Percentiles rank a stretch among this genome's conserved stretches.
phyloP scores from a whole-genome alignment of 1,140 invertebrate genomes.

The Solenopsis fugax region DNA sequence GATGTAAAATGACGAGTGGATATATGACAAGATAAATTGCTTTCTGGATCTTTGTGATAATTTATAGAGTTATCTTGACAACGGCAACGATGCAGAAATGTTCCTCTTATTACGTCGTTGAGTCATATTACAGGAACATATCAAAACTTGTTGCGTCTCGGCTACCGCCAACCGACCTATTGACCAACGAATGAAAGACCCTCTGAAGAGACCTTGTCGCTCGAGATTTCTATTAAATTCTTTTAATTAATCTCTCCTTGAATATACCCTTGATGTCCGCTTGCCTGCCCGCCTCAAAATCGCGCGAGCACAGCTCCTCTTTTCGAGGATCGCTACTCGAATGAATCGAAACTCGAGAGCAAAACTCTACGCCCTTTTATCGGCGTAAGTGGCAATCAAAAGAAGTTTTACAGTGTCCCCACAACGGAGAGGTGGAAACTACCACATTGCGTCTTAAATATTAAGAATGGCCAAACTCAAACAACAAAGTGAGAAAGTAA shows the following conservation, averaged over 20 bases:
- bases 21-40: slow-evolving; percentile 5
- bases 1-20: not conserved
- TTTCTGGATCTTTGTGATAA: not conserved
- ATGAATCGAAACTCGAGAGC: slow-evolving; percentile 20
- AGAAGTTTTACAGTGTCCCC: slow-evolving; percentile 27
- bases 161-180: not conserved
- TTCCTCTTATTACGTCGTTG: slow-evolving; percentile 6
- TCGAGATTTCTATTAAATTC: slow-evolving; percentile 48
- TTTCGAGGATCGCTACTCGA: slow-evolving; percentile 28
- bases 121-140: not conserved
- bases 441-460: slow-evolving; percentile 34
- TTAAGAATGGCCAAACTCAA: slow-evolving; percentile 5
- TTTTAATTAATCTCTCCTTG: slow-evolving; percentile 59
- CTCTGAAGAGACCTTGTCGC: slow-evolving; percentile 30
- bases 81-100: not conserved
- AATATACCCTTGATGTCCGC: not conserved
- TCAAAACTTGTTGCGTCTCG: slow-evolving; percentile 56
- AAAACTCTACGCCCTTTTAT: slow-evolving; percentile 33
- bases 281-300: slow-evolving; percentile 21
- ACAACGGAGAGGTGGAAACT: slow-evolving; percentile 18
- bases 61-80: not conserved
- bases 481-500: not conserved
- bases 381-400: slow-evolving; percentile 43
- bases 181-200: slow-evolving; percentile 18
- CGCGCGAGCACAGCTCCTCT: not conserved